Evolutionary conservation across 2,888 invertebrate genomes (phyloP).

Genomic region (Liopterus haemorrhoidalis): DNA sequence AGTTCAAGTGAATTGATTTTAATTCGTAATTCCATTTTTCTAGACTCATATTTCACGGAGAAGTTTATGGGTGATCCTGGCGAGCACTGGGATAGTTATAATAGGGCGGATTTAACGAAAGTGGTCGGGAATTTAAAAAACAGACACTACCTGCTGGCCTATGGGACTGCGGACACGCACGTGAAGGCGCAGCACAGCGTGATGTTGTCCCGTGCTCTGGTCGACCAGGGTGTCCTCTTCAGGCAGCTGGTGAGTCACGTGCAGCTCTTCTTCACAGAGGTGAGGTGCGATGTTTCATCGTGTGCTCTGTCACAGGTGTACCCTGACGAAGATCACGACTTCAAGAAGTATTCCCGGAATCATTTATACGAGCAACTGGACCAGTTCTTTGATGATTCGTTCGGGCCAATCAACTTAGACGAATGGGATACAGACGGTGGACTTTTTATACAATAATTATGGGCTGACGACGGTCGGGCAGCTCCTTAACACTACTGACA

Average conservation of each 20-base stretch:
- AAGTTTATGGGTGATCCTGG: slow-evolving; percentile 72
- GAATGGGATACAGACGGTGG: slow-evolving; percentile 43
- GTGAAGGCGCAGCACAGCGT: slow-evolving; percentile 86
- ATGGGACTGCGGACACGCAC: slow-evolving; percentile 78
- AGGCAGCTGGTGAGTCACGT: slow-evolving; percentile 64
- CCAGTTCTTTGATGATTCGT: slow-evolving; percentile 79
- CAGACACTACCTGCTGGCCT: slow-evolving; percentile 62
- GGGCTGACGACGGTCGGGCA: too few relatives aligned
- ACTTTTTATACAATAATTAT: slow-evolving; percentile 41
- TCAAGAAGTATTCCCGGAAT: slow-evolving; percentile 60
- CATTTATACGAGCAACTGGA: slow-evolving; percentile 83
- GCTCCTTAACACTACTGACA: too few relatives aligned
- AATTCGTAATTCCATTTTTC: too few relatives aligned
- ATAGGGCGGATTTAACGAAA: slow-evolving; percentile 71
- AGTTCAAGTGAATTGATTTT: too few relatives aligned
- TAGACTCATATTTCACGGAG: slow-evolving; percentile 87
- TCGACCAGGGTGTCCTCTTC: slow-evolving; percentile 75
- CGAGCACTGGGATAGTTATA: slow-evolving; percentile 64
- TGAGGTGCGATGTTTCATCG: too few relatives aligned
- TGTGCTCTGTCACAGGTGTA: slow-evolving; percentile 74
- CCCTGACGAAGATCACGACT: slow-evolving; percentile 76
- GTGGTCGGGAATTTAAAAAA: slow-evolving; percentile 70
- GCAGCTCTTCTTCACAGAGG: not conserved
- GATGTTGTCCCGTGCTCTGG: slow-evolving; percentile 74
- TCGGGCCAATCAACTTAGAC: slow-evolving; percentile 50